These are phyloP conservation scores for Channa maculata DNA, from an alignment of 2,113 vertebrate genomes.

Conservation along the genomic window DNA sequence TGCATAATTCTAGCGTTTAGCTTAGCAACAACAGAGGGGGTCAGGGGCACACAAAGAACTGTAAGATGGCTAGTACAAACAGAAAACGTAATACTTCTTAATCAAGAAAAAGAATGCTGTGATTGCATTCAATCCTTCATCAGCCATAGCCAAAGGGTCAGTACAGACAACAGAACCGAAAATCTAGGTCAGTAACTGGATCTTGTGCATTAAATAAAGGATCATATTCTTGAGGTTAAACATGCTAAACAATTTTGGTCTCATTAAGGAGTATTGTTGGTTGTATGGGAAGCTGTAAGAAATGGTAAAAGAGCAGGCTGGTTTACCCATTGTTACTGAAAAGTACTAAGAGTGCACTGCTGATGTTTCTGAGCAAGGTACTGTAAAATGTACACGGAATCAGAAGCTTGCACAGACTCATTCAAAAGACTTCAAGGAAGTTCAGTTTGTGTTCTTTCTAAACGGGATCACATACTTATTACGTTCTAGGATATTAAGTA, in stretches of 20 bases:
- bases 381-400: background rate
- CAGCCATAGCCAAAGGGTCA: conserved; percentile 13
- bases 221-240: background rate
- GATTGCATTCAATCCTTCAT: conserved; percentile 16
- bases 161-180: background rate
- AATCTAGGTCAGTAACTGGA: conserved; percentile 53
- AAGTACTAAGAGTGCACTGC: background rate
- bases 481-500: too few relatives aligned
- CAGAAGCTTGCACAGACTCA: too few relatives aligned
- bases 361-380: background rate
- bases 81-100: background rate
- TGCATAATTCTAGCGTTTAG: background rate
- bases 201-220: conserved; percentile 8
- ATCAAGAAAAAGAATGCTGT: conserved; percentile 10
- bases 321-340: background rate
- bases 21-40: background rate
- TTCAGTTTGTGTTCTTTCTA: too few relatives aligned
- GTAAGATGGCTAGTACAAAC: background rate
- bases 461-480: too few relatives aligned
- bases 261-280: background rate
- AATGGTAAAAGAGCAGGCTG: too few relatives aligned
- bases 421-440: too few relatives aligned
- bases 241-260: background rate
- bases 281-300: background rate
- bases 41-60: background rate